Base-by-base conservation (phyloP, 1,140 invertebrate species). In the Anoplolepis gracilipes region DNA sequence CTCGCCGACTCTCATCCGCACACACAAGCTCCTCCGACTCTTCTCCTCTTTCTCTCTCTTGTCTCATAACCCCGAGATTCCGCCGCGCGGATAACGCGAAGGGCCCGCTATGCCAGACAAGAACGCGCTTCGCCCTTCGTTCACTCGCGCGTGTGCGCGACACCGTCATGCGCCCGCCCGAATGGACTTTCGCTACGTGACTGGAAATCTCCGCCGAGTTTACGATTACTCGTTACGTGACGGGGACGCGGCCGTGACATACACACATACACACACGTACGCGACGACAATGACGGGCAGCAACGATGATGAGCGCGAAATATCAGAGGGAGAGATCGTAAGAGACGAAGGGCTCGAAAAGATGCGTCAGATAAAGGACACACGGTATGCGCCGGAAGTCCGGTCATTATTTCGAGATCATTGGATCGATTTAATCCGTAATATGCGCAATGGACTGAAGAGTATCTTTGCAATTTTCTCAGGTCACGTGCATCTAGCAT, bases 221-320 rank as follows among this genome's bases (percentile, higher is more conserved):
- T 91, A 92, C 92, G 92, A 91, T 93, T 93, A 93, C 91, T 87
- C 88, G 90, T 93, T 92, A 93, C 89, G 92, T 91, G 92, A 93
- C 89, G 84, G 77, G 85, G 85, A 76, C 76, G 84, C 76, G 76
- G 25, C 61, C 76, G 61, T 78, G 76, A 72, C 65, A 42, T 36
- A 4, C 0, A 72, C 65, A 4, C 0, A 72, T 49, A 33, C 1
- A n/a, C 6, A 7, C 28, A 1, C 7, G 6, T 6, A n/a, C 62
- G 13, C 33, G 49, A 39, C 46, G 42, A 70, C 22, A 33, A 81
- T 33, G 65, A 70, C 39, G 16, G 11, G 46, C 46, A 49, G 46
- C 13, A 22, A 65, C 39, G 22, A 82, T 72, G 67, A 82, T 36
- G 78, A 82, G 67, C 36, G 67, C 33, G 65, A 79, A 79, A 49